A percentile compares a stretch with the other conserved stretches of the same genome.
Evolutionary conservation across 2,888 invertebrate species (phyloP).

Genomic region (Dryococelus australis): DNA sequence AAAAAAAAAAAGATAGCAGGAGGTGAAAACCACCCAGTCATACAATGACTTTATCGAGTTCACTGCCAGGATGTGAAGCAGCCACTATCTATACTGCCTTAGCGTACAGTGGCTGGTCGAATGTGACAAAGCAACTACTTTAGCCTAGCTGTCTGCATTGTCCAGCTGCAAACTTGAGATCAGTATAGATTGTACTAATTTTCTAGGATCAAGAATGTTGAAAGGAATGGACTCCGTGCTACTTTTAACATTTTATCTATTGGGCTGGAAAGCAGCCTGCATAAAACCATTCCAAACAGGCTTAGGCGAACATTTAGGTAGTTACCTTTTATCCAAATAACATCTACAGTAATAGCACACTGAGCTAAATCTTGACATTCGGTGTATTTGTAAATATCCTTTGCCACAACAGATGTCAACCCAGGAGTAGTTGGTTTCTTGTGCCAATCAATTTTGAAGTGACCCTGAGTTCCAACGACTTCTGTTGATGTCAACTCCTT

Average conservation of each 20-base stretch:
- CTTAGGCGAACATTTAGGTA: neutral
- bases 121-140: constrained; percentile 9
- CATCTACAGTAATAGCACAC: too few species aligned
- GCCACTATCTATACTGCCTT: constrained; percentile 30
- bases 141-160: neutral
- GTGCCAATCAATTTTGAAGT: too few species aligned
- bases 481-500: too few species aligned
- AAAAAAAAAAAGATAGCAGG: constrained; percentile 35
- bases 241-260: neutral
- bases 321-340: neutral
- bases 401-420: too few species aligned
- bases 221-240: neutral
- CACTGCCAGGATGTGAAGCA: neutral
- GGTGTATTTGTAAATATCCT: too few species aligned
- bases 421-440: too few species aligned
- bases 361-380: too few species aligned
- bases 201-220: neutral
- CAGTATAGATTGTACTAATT: neutral
- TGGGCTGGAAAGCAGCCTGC: neutral
- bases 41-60: neutral
- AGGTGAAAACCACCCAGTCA: constrained; percentile 37
- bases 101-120: constrained; percentile 33
- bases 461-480: too few species aligned
- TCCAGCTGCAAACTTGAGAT: neutral
- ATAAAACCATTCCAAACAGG: constrained; percentile 20